Conservation (phyloP, 2,113 vertebrate genomes). For the Zosterops borbonicus region DNA sequence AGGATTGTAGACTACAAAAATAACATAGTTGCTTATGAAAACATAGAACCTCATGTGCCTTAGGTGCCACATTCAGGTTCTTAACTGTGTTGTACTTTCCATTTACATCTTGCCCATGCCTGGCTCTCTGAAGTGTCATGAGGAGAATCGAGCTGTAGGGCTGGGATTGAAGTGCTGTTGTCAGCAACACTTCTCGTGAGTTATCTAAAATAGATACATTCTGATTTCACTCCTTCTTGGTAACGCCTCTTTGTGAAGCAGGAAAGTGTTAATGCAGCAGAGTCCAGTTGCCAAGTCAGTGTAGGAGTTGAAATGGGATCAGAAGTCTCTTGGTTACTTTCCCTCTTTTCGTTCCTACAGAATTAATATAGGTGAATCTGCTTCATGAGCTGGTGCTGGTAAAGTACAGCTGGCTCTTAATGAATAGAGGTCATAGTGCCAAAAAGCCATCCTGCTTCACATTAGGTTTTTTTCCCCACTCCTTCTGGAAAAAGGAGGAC, state of each 20-base stretch:
- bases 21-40: conserved; percentile 22
- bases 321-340: neutral
- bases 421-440: conserved; percentile 40
- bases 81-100: neutral
- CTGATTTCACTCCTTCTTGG: neutral
- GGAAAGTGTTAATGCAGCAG: neutral
- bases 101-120: neutral
- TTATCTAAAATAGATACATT: neutral
- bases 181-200: neutral
- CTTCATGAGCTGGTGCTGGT: neutral
- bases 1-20: neutral
- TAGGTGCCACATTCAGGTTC: neutral
- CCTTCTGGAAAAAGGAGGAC: conserved; percentile 40
- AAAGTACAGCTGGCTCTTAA: conserved; percentile 20
- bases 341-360: neutral
- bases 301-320: neutral
- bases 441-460: conserved; percentile 6
- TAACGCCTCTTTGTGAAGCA: neutral
- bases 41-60: neutral
- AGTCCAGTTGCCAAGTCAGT: neutral
- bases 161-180: neutral
- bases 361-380: conserved; percentile 25
- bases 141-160: neutral
- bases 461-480: neutral
- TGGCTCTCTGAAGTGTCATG: neutral